Evolutionary conservation across 2,888 invertebrate genomes (phyloP).

Genomic region (Rhyacophila evoluta): DNA sequence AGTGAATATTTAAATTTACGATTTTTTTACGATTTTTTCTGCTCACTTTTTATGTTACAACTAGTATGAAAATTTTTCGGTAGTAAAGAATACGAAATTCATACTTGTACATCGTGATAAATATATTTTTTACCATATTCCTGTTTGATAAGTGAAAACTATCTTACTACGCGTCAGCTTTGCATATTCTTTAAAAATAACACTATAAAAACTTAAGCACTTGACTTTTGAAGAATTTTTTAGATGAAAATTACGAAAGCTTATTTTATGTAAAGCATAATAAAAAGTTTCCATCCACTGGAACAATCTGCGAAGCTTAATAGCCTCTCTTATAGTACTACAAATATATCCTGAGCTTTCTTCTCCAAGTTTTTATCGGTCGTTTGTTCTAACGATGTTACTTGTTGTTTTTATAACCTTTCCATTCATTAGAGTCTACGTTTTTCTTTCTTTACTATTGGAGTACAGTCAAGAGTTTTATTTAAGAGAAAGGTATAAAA

Average conservation of each 20-base stretch:
- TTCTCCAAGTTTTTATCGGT: constrained; percentile 50
- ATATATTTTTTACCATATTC: too few species aligned
- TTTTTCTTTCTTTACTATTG: constrained; percentile 11
- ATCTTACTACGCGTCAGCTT: not conserved
- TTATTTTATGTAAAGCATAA: constrained; percentile 23
- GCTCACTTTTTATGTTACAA: too few species aligned
- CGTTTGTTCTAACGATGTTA: constrained; percentile 52
- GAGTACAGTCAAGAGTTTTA: constrained; percentile 1
- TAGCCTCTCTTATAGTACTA: constrained; percentile 31
- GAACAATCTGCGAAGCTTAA: constrained; percentile 42
- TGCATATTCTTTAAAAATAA: not conserved
- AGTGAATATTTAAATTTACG: too few species aligned
- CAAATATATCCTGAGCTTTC: constrained; percentile 40
- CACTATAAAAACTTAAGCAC: not conserved
- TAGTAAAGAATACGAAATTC: too few species aligned
- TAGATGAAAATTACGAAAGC: constrained; percentile 1
- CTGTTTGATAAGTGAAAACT: not conserved
- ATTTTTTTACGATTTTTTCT: too few species aligned
- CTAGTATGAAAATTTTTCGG: too few species aligned
- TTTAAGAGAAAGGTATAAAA: not conserved
- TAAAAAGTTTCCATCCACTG: constrained; percentile 30
- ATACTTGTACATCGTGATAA: too few species aligned
- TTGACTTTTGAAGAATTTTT: constrained; percentile 16
- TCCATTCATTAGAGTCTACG: constrained; percentile 47
- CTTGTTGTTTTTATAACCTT: constrained; percentile 52